Conservation (phyloP, 2,888 invertebrate species). For the Aleiodes leptofemur region DNA sequence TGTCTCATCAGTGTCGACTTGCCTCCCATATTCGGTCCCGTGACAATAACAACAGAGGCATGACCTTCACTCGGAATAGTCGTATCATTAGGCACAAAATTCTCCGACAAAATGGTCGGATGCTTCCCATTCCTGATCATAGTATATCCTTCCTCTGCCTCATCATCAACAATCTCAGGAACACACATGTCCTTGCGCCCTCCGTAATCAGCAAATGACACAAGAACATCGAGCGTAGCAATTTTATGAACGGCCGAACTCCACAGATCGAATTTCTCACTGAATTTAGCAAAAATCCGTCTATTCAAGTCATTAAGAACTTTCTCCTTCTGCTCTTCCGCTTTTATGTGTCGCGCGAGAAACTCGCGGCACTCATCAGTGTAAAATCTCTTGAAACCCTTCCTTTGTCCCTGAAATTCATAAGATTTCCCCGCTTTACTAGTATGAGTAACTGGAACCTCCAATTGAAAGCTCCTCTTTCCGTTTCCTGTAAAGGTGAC, state of each 20-base stretch:
- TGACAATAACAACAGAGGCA: constrained; percentile 83
- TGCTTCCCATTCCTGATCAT: constrained; percentile 91
- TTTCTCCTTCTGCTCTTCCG: constrained; percentile 86
- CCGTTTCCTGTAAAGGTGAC: constrained; percentile 89
- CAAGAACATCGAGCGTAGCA: constrained; percentile 88
- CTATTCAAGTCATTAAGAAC: constrained; percentile 88
- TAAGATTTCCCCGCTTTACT: constrained; percentile 84
- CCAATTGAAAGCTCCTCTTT: constrained; percentile 94
- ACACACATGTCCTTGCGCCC: constrained; percentile 85
- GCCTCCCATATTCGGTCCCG: constrained; percentile 99
- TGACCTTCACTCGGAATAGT: constrained; percentile 80
- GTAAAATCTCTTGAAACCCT: constrained; percentile 89
- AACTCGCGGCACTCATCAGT: constrained; percentile 87
- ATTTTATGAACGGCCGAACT: constrained; percentile 86
- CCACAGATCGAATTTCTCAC: constrained; percentile 87
- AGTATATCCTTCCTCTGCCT: constrained; percentile 79
- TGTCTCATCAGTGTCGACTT: constrained; percentile 99
- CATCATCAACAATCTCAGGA: constrained; percentile 79
- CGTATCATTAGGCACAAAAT: constrained; percentile 95
- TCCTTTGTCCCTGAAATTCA: constrained; percentile 88
- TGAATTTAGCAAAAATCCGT: constrained; percentile 90
- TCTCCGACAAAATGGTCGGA: constrained; percentile 88
- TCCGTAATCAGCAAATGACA: constrained; percentile 89
- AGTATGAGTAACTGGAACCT: constrained; percentile 87
- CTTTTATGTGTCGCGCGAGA: constrained; percentile 85